A percentile compares a stretch with the other conserved stretches of the same genome.
These are phyloP conservation scores for Drosophila anceps DNA, from an alignment of 2,888 invertebrate species.

Conservation along the genomic window DNA sequence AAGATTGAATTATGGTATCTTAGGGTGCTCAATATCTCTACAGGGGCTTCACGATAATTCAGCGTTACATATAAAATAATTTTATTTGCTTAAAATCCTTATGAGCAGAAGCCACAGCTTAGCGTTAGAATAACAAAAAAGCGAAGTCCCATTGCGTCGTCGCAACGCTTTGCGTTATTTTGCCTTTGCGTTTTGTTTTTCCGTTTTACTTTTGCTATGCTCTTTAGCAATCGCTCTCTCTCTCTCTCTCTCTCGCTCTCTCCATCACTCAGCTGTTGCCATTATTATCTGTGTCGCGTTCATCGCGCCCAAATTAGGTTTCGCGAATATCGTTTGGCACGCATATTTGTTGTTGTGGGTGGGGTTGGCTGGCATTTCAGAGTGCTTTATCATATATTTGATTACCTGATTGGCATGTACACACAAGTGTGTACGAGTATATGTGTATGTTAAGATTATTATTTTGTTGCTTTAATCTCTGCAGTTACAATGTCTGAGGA, in stretches of 20 bases:
- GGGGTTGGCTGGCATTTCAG: slow-evolving; percentile 28
- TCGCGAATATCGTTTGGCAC: slow-evolving; percentile 42
- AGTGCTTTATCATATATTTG: slow-evolving; percentile 51
- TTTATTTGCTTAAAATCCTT: not conserved
- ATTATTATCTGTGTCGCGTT: slow-evolving; percentile 29
- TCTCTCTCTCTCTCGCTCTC: not conserved
- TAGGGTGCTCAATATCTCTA: not conserved
- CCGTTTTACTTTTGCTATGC: too few relatives aligned
- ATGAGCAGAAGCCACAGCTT: too few relatives aligned
- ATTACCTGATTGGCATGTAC: slow-evolving; percentile 37
- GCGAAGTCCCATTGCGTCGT: slow-evolving; percentile 26
- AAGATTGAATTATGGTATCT: not conserved
- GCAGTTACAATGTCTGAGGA: slow-evolving; percentile 44
- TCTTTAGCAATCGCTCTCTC: too few relatives aligned
- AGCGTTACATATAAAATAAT: not conserved
- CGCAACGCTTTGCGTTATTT: slow-evolving; percentile 8
- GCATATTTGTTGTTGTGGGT: slow-evolving; percentile 40
- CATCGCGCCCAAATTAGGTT: slow-evolving; percentile 28
- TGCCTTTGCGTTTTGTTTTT: too few relatives aligned
- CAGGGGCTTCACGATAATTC: not conserved
- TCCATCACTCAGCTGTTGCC: slow-evolving; percentile 19
- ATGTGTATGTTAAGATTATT: slow-evolving; percentile 7
- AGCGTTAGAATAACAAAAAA: not conserved
- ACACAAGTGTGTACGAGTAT: not conserved
- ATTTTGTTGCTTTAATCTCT: slow-evolving; percentile 6